These are phyloP conservation scores for Lichenostomus cassidix DNA, from an alignment of 2,113 vertebrate genomes.

Conservation along the genomic window DNA sequence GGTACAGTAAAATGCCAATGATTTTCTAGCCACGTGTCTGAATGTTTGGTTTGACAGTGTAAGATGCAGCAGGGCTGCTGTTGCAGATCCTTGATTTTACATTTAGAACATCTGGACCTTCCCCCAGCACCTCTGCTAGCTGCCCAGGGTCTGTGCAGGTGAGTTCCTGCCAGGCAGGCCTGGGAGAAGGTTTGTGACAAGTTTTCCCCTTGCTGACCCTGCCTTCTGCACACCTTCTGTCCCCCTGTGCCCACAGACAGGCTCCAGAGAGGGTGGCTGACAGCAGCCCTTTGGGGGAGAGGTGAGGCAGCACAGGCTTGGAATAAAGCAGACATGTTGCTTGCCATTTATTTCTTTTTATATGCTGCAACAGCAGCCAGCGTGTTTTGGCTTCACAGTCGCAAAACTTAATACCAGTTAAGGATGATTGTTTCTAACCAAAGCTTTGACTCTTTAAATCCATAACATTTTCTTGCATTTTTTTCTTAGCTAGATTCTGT, in stretches of 20 bases:
- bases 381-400: background rate
- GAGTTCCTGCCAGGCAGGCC: background rate
- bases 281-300: accelerated
- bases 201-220: background rate
- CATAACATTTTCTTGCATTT: background rate
- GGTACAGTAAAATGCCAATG: constrained; percentile 68
- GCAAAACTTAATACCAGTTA: background rate
- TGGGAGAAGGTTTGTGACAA: background rate
- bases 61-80: background rate
- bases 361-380: background rate
- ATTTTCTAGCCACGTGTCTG: background rate
- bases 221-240: background rate
- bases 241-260: accelerated
- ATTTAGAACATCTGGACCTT: background rate
- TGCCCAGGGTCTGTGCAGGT: background rate
- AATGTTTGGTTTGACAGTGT: background rate
- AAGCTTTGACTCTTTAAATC: background rate
- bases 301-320: background rate
- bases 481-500: background rate
- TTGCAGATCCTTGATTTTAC: background rate
- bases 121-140: background rate
- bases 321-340: accelerated
- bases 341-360: background rate
- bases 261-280: background rate
- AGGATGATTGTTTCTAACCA: background rate